Conservation (phyloP, 2,797 vertebrate genomes). For the Argentina silus region DNA sequence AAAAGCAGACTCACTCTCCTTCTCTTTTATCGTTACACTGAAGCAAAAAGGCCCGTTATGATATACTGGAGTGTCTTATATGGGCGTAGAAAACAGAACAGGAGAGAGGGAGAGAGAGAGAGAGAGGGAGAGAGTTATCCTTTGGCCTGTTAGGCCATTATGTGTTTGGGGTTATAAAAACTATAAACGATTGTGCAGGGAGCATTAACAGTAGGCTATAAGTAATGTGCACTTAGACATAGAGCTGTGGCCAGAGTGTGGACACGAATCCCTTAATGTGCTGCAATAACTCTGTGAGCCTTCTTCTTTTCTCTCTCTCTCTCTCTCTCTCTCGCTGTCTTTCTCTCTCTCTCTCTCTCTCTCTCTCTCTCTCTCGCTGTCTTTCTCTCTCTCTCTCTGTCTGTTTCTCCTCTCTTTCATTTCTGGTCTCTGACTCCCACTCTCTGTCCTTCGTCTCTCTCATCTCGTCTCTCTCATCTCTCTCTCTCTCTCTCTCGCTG, state of each 20-base stretch:
- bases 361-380: background rate
- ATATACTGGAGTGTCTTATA: background rate
- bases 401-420: slow-evolving; percentile 5
- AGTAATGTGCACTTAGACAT: slow-evolving; percentile 74
- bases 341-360: slow-evolving; percentile 2
- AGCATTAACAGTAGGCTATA: slow-evolving; percentile 71
- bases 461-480: background rate
- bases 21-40: background rate
- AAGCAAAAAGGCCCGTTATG: background rate
- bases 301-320: background rate
- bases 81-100: background rate
- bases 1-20: slow-evolving; percentile 38
- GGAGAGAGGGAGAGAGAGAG: background rate
- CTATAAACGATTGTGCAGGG: slow-evolving; percentile 58
- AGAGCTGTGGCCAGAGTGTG: slow-evolving; percentile 47
- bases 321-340: slow-evolving; percentile 29
- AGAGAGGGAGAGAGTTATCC: slow-evolving; percentile 27
- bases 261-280: slow-evolving; percentile 66
- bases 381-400: slow-evolving; percentile 29
- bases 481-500: slow-evolving; percentile 41
- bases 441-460: slow-evolving; percentile 35
- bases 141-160: slow-evolving; percentile 56
- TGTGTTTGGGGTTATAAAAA: slow-evolving; percentile 66
- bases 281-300: slow-evolving; percentile 53
- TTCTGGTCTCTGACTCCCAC: slow-evolving; percentile 38